phyloP scores from a whole-genome alignment of 1,140 invertebrate species.

The Cotesia vestalis region DNA sequence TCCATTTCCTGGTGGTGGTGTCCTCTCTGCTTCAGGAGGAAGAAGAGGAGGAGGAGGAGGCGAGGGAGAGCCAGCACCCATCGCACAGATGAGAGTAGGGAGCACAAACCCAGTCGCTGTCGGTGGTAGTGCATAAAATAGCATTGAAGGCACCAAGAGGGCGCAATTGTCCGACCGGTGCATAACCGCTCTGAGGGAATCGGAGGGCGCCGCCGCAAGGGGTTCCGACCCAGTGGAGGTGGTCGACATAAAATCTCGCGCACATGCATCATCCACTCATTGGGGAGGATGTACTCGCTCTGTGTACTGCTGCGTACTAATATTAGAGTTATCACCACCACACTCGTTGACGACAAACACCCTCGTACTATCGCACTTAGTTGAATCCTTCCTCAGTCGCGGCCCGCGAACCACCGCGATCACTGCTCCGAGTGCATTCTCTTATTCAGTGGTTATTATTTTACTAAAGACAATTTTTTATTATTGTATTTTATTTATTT shows the following conservation, averaged over 20 bases:
- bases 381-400: constrained; percentile 47
- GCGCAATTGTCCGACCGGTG: constrained; percentile 42
- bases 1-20: too few relatives aligned
- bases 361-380: constrained; percentile 27
- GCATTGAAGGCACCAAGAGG: constrained; percentile 8
- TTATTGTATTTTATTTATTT: too few relatives aligned
- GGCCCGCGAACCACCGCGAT: constrained; percentile 38
- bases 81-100: background rate
- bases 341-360: background rate
- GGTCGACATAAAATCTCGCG: constrained; percentile 66
- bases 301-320: constrained; percentile 49
- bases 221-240: constrained; percentile 48
- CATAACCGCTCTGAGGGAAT: constrained; percentile 27
- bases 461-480: background rate
- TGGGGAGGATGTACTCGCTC: constrained; percentile 64
- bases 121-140: too few relatives aligned
- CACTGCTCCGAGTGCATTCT: background rate
- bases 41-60: too few relatives aligned
- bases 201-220: constrained; percentile 29
- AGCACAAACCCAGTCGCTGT: background rate
- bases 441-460: background rate
- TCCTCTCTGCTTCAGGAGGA: too few relatives aligned
- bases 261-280: constrained; percentile 66
- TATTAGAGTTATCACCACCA: constrained; percentile 47
- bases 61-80: background rate